Conservation (phyloP, 1,140 invertebrate genomes). For the Mamestra configurata region DNA sequence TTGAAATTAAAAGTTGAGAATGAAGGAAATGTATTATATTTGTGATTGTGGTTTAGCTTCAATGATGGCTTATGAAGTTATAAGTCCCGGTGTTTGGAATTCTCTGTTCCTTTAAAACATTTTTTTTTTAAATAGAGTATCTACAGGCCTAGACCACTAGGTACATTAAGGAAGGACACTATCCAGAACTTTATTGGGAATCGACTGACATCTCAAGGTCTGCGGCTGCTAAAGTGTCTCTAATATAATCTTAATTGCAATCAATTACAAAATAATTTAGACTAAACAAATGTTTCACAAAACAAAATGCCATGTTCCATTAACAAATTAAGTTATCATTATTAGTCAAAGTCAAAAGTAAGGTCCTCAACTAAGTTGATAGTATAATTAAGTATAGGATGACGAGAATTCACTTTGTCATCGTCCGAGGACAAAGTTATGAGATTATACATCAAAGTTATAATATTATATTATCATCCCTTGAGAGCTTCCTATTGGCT, state of each 20-base stretch:
- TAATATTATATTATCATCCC: not conserved
- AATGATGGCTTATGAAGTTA: too few relatives aligned
- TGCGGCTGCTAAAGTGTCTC: too few relatives aligned
- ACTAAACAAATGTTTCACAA: not conserved
- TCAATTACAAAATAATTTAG: not conserved
- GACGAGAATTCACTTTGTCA: slow-evolving; percentile 25
- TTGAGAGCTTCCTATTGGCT: not conserved
- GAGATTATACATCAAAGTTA: slow-evolving; percentile 18
- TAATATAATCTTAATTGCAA: too few relatives aligned
- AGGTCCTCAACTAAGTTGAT: slow-evolving; percentile 8
- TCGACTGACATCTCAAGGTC: too few relatives aligned
- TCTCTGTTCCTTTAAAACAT: too few relatives aligned
- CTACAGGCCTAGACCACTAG: too few relatives aligned
- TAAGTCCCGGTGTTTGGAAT: not conserved
- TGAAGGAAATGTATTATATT: not conserved
- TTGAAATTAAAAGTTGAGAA: slow-evolving; percentile 14
- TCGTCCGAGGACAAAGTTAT: slow-evolving; percentile 12
- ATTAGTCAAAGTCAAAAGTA: slow-evolving; percentile 32
- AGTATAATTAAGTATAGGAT: slow-evolving; percentile 24
- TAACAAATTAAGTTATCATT: slow-evolving; percentile 8
- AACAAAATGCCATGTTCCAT: not conserved
- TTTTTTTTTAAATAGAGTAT: too few relatives aligned
- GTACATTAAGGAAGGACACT: too few relatives aligned
- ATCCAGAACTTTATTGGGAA: too few relatives aligned
- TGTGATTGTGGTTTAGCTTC: not conserved